Evolutionary conservation across 2,888 invertebrate species (phyloP), one percentile per base, ranked within the genome.

Genomic region (Dasysyrphus albostriatus): DNA sequence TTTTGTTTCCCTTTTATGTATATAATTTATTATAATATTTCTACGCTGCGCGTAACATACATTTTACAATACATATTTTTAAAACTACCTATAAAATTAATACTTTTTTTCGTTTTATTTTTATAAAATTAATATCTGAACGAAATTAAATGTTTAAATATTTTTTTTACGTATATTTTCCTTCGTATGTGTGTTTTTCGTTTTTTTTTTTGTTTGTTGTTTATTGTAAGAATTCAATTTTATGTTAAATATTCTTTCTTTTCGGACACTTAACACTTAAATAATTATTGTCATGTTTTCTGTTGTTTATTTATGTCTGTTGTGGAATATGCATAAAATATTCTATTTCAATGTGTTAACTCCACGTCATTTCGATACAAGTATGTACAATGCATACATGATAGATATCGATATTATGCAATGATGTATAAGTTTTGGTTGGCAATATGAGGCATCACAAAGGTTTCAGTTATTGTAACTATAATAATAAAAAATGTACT

Each of bases 261-360:
- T 54, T 42, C 3, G 51, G 47, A 54, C 47, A 24, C 87, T 87
- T 87, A 49, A 82, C 70, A 72, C 75, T 83, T 83, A 83, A 83
- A 87, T 87, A 83, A 87, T 87, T 87, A 87, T 87, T 87, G 87
- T 87, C 87, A 75, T 70, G 69, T 78, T 82, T 67, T 70, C 77
- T 82, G 59, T 49, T 79, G 73, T 77, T 69, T 77, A 59, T 77
- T 16, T 67, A 54, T 81, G 78, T 39, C 32, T 76, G 72, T 76
- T 70, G 24, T 24, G 37, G 44, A 63, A 72, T 77, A 47, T 32
- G 3, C 34, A 16, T 44, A 6, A 24, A n/a, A 24, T 39, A 69
- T 56, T 65, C 12, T 12, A 10, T 54, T 42, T 72, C 14, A 7
- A 2, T 34, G 5, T 39, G 19, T 39, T 14, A 2, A 58, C 16